phyloP scores from a whole-genome alignment of 2,113 vertebrate species.

The Podarcis cretensis region DNA sequence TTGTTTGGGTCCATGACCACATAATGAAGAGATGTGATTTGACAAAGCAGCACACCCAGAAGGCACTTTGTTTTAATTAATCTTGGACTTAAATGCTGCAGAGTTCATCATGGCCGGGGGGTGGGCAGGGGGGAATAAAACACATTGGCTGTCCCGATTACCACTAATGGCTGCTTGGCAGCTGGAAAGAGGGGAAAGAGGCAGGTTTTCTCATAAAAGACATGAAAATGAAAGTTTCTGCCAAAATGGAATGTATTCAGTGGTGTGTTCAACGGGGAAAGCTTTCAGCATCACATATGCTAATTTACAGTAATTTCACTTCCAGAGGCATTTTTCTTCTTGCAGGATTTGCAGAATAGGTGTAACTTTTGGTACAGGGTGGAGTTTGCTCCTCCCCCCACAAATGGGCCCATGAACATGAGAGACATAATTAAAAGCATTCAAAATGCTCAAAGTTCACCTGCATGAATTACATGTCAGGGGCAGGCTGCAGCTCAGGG shows the following conservation, averaged over 20 bases:
- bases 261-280: not conserved
- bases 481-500: too few species aligned
- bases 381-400: too few species aligned
- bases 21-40: too few species aligned
- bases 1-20: too few species aligned
- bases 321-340: not conserved
- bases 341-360: not conserved
- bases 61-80: constrained; percentile 16
- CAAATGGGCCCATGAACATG: too few species aligned
- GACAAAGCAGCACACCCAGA: too few species aligned
- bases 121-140: too few species aligned
- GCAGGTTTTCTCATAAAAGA: constrained; percentile 23
- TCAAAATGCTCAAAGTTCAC: too few species aligned
- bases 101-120: not conserved
- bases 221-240: constrained; percentile 20
- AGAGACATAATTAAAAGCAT: too few species aligned
- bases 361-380: not conserved
- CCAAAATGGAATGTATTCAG: constrained; percentile 18
- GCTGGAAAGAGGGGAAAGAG: not conserved
- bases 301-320: not conserved
- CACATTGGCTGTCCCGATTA: too few species aligned
- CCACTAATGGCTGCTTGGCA: not conserved
- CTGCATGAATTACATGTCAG: too few species aligned
- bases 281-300: not conserved
- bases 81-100: constrained; percentile 17